Conservation (phyloP, 2,888 invertebrate species). For the Epicampocera succincta region DNA sequence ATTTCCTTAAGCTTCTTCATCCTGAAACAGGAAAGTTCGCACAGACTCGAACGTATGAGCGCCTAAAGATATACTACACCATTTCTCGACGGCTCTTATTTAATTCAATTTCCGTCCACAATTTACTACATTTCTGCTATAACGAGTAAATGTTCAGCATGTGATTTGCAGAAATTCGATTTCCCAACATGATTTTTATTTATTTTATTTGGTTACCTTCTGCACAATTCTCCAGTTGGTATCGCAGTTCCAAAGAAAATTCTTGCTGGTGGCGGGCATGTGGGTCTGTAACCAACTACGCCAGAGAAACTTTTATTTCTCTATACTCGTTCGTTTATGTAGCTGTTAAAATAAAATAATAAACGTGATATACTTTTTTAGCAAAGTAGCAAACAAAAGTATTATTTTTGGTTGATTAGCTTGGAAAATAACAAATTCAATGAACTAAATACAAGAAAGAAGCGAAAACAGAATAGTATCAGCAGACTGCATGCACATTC, state of each 20-base stretch:
- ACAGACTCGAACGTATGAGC: not conserved
- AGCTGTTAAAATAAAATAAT: slow-evolving; percentile 21
- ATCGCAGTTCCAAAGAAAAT: slow-evolving; percentile 18
- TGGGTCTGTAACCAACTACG: not conserved
- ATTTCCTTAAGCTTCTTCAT: no score
- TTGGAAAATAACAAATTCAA: slow-evolving; percentile 56
- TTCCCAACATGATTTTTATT: slow-evolving; percentile 61
- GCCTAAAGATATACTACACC: slow-evolving; percentile 15
- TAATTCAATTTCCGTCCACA: slow-evolving; percentile 39
- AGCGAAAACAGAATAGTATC: slow-evolving; percentile 4
- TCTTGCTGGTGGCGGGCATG: not conserved
- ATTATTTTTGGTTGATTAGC: slow-evolving; percentile 63
- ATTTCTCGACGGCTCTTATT: not conserved
- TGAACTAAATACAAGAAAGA: slow-evolving; percentile 41
- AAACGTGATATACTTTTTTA: slow-evolving; percentile 48
- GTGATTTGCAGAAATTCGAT: slow-evolving; percentile 62
- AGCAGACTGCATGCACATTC: not conserved
- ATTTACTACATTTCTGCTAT: not conserved
- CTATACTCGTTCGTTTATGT: not conserved
- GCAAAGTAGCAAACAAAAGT: slow-evolving; percentile 48
- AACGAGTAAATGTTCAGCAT: slow-evolving; percentile 36
- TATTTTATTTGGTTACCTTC: slow-evolving; percentile 31
- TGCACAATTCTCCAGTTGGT: slow-evolving; percentile 10
- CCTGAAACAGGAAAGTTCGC: not conserved
- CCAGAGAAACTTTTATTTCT: slow-evolving; percentile 27